Conservation (phyloP, 2,888 invertebrate genomes). For the Cataglyphis livida region DNA sequence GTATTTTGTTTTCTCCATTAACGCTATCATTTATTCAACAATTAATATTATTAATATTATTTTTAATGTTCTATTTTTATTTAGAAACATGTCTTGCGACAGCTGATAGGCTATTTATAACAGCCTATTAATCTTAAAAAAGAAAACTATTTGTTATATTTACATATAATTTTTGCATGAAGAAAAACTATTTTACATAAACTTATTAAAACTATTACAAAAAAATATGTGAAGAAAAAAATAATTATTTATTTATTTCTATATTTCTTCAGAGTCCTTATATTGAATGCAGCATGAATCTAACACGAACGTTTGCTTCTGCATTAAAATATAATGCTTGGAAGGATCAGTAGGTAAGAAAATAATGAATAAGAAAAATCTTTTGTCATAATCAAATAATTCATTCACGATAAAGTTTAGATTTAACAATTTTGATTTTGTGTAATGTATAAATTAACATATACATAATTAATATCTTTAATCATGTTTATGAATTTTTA, state of each 20-base stretch:
- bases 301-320: conserved; percentile 90
- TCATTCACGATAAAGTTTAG: background rate
- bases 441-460: background rate
- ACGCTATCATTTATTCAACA: background rate
- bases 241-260: conserved; percentile 17
- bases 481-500: background rate
- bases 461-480: background rate
- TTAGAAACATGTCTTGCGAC: background rate
- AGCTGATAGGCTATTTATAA: background rate
- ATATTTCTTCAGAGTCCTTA: conserved; percentile 88
- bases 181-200: background rate
- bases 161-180: background rate
- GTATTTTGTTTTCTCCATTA: background rate
- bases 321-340: conserved; percentile 90
- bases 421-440: background rate
- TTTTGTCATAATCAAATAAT: background rate
- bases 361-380: background rate
- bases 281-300: conserved; percentile 91
- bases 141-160: background rate
- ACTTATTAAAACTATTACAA: background rate
- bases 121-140: background rate
- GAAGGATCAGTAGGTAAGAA: conserved; percentile 89
- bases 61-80: background rate
- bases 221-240: background rate
- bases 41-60: background rate